A percentile compares a stretch with the other conserved stretches of the same genome.
Conservation (phyloP, 2,113 vertebrate genomes). For the Struthidea cinerea region DNA sequence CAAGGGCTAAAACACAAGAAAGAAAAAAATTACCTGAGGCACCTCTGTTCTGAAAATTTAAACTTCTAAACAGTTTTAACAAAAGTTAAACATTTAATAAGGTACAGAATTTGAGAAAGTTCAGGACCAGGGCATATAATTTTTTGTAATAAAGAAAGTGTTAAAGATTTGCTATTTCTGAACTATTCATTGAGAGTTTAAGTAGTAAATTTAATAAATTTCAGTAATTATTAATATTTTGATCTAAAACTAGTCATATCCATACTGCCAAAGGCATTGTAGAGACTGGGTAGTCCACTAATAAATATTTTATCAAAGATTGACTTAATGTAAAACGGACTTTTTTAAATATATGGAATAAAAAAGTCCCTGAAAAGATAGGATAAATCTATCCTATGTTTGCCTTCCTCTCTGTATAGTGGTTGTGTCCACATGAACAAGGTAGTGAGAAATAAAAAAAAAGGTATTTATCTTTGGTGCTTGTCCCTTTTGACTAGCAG, state of each 20-base stretch:
- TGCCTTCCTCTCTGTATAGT: not conserved
- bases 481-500: not conserved
- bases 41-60: not conserved
- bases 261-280: not conserved
- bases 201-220: not conserved
- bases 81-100: not conserved
- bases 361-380: not conserved
- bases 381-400: not conserved
- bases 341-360: not conserved
- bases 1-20: not conserved
- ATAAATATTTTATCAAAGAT: not conserved
- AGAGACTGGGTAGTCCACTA: not conserved
- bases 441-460: not conserved
- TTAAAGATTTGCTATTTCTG: not conserved
- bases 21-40: not conserved
- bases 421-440: not conserved
- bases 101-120: not conserved
- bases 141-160: not conserved
- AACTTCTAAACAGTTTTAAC: not conserved
- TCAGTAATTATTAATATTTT: not conserved
- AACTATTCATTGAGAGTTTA: not conserved
- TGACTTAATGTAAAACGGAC: not conserved
- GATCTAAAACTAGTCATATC: not conserved
- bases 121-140: not conserved
- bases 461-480: fast-evolving